Percentiles rank a stretch among this genome's conserved stretches.
phyloP scores from a whole-genome alignment of 1,140 invertebrate genomes.

The Drosophila truncata region DNA sequence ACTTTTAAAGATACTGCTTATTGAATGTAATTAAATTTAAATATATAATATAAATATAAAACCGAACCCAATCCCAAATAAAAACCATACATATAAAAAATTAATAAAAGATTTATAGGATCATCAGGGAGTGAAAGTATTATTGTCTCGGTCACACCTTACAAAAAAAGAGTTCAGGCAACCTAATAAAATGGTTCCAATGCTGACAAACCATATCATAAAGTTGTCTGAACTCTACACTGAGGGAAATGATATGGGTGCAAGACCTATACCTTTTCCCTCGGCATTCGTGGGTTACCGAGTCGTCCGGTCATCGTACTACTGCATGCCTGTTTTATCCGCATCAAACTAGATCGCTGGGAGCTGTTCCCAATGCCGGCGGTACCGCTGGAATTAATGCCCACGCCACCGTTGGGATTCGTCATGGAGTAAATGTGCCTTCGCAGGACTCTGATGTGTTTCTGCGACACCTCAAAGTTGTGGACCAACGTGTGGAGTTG shows the following conservation, averaged over 20 bases:
- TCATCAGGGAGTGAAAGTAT: slow-evolving; percentile 32
- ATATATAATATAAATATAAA: too few species aligned
- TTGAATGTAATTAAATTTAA: too few species aligned
- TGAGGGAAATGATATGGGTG: neutral
- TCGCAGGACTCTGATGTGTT: slow-evolving; percentile 76
- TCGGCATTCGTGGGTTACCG: slow-evolving; percentile 35
- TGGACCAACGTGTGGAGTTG: slow-evolving; percentile 80
- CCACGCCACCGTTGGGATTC: slow-evolving; percentile 12
- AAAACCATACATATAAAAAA: slow-evolving; percentile 1
- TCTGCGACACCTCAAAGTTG: slow-evolving; percentile 82
- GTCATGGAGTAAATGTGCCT: slow-evolving; percentile 81
- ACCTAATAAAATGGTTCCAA: slow-evolving; percentile 52
- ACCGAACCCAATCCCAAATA: neutral
- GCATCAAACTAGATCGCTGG: slow-evolving; percentile 11
- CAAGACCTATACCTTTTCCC: slow-evolving; percentile 17
- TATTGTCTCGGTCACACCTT: neutral
- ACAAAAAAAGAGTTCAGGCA: slow-evolving; percentile 39
- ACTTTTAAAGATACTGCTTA: too few species aligned
- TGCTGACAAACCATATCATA: slow-evolving; percentile 35
- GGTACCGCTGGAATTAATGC: neutral
- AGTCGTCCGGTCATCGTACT: slow-evolving; percentile 25
- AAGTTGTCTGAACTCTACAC: slow-evolving; percentile 47
- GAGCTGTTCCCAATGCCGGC: slow-evolving; percentile 18
- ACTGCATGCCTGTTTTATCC: slow-evolving; percentile 20
- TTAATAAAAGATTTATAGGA: slow-evolving; percentile 21